Base-by-base conservation (phyloP, 1,140 invertebrate genomes). In the Nasonia giraulti region DNA sequence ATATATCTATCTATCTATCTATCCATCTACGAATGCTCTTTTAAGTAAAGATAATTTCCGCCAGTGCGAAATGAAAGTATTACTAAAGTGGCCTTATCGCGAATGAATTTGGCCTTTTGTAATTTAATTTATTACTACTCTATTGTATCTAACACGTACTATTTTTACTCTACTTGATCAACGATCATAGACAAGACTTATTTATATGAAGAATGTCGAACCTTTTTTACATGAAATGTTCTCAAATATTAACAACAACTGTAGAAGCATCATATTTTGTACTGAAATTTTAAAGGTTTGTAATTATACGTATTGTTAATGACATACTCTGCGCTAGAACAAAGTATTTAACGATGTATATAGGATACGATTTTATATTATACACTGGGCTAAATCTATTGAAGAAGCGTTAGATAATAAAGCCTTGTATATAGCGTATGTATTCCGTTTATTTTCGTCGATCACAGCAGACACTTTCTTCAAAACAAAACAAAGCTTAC, bases 11-110 rank as follows among this genome's bases (percentile, higher is more conserved):
- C 7, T 31, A 31, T 71, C 8, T 31, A 31, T 12, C 10, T 10
- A 2, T 31, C 27, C 31, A 76, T 62, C 37, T 76, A 1, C 11
- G 40, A 75, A 66, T 50, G 11, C 23, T 47, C 1, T 40, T 10
- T 50, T 0, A 55, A 79, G 8, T 76, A 47, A 75, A 76, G 40
- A n/a, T 75, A 75, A 23, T 62, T 47, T 62, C 47, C 37, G 50
- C 47, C 66, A 69, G 82, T 79, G 84, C 17, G 55, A 80, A 87
- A 88, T 86, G 37, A 88, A 90, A 89, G 89, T 90, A 89, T 90
- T 90, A 89, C 83, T 66, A 5, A 47, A 85, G 76, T 81, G 79
- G 79, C 84, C 84, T 81, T 77, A 77, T 81, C 27, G 74, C 79
- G 55, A 81, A 77, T 85, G 62, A 68, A 85, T 85, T 77, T 17